These are phyloP conservation scores for Pristionchus pacificus DNA, from an alignment of 1,140 invertebrate genomes.

Conservation along the genomic window DNA sequence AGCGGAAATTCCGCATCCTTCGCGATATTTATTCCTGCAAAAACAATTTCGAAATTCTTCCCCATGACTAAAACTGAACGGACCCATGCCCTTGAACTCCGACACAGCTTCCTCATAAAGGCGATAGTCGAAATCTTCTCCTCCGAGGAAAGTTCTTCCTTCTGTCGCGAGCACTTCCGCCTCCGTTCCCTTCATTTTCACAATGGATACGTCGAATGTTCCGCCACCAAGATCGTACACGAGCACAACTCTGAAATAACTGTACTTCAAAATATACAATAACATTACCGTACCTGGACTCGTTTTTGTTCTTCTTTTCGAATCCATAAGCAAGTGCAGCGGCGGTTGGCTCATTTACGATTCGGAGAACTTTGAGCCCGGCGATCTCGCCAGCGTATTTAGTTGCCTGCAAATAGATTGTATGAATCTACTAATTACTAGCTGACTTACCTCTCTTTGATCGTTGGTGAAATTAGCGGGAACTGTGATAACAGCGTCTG, in stretches of 20 bases:
- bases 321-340: slow-evolving; percentile 77
- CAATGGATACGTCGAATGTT: background rate
- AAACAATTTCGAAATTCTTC: no score
- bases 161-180: background rate
- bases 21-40: no score
- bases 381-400: slow-evolving; percentile 71
- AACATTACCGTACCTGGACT: slow-evolving; percentile 49
- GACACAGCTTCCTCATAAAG: background rate
- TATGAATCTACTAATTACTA: no score
- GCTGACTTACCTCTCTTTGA: slow-evolving; percentile 71
- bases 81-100: no score
- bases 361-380: slow-evolving; percentile 65
- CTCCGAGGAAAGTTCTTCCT: background rate
- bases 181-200: background rate
- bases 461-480: slow-evolving; percentile 78
- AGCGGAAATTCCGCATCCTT: no score
- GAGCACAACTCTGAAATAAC: slow-evolving; percentile 60
- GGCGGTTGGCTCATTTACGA: slow-evolving; percentile 74
- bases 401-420: slow-evolving; percentile 68
- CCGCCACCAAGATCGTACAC: slow-evolving; percentile 89
- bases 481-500: slow-evolving; percentile 29
- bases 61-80: no score
- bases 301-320: slow-evolving; percentile 65
- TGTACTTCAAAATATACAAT: slow-evolving; percentile 37
- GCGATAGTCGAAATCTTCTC: background rate